phyloP scores from a whole-genome alignment of 2,113 vertebrate genomes.

The Lophotis ruficrista region DNA sequence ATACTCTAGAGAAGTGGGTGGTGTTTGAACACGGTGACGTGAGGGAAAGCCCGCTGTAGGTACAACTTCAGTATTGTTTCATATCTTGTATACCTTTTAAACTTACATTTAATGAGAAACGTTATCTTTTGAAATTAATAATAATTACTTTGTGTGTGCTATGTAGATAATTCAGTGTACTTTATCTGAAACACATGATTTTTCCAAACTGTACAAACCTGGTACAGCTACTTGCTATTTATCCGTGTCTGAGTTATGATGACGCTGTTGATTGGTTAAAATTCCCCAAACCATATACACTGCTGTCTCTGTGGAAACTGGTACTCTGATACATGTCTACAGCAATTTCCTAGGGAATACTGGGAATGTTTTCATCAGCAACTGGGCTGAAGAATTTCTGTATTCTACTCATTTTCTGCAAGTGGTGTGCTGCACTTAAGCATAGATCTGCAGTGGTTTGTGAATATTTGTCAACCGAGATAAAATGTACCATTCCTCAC shows the following conservation, averaged over 20 bases:
- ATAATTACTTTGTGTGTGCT: not conserved
- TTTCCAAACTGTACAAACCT: not conserved
- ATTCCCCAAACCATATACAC: not conserved
- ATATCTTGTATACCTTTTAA: not conserved
- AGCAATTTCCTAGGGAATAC: not conserved
- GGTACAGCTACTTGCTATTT: not conserved
- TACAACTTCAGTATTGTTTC: not conserved
- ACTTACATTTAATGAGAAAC: too few relatives aligned
- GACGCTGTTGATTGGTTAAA: not conserved
- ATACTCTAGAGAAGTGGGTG: not conserved
- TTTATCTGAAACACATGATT: fast-evolving
- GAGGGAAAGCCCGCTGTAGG: not conserved
- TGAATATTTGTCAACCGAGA: not conserved
- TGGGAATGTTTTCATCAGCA: not conserved
- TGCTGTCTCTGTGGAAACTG: not conserved
- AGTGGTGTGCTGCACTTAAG: not conserved
- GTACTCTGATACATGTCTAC: not conserved
- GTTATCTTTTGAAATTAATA: not conserved
- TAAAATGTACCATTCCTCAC: not conserved
- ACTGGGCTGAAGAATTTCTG: not conserved
- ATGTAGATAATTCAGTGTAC: fast-evolving
- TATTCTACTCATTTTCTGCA: not conserved
- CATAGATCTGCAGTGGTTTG: not conserved
- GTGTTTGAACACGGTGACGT: fast-evolving
- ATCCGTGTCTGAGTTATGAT: not conserved